These are phyloP conservation scores for Rambutsinella grinnellia DNA, from an alignment of 2,888 invertebrate species.

Conservation along the genomic window DNA sequence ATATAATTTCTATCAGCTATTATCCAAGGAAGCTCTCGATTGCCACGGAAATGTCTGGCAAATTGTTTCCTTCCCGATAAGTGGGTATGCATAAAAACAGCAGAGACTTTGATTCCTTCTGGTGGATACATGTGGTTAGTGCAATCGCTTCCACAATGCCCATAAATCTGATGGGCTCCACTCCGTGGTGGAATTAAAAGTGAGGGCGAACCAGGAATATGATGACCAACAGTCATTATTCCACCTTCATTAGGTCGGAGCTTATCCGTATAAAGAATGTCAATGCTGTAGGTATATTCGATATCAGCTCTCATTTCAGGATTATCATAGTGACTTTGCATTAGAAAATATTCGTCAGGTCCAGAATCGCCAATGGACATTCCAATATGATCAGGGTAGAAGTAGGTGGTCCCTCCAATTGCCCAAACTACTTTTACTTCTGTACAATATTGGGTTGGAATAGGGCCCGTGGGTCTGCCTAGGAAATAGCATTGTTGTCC, in stretches of 20 bases:
- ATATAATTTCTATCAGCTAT: constrained; percentile 71
- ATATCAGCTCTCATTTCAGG: neutral
- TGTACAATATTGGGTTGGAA: constrained; percentile 15
- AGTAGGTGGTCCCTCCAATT: neutral
- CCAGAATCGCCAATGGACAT: constrained; percentile 7
- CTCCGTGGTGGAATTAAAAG: constrained; percentile 28
- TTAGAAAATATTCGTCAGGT: constrained; percentile 19
- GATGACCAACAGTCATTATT: constrained; percentile 20
- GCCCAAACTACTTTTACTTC: neutral
- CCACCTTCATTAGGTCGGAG: constrained; percentile 15
- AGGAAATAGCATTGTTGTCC: constrained; percentile 12
- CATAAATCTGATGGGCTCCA: constrained; percentile 11
- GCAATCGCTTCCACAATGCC: constrained; percentile 23
- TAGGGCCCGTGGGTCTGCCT: neutral
- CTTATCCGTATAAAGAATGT: constrained; percentile 21
- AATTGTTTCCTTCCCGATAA: constrained; percentile 75
- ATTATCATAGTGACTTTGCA: constrained; percentile 46
- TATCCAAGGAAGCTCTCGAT: constrained; percentile 81
- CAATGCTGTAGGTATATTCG: constrained; percentile 14
- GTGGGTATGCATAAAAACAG: constrained; percentile 15
- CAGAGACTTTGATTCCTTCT: constrained; percentile 1
- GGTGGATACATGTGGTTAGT: constrained; percentile 10
- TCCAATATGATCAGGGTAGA: constrained; percentile 25
- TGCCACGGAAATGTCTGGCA: constrained; percentile 79
- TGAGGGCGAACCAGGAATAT: constrained; percentile 41